Evolutionary conservation across 2,113 vertebrate species (phyloP).

Genomic region (human (Homo sapiens)): GRCh38 chr3:6679001-6679500

Average conservation of each 20-base stretch:
- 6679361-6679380: neutral
- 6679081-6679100: neutral
- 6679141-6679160: neutral
- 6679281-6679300: neutral
- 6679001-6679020: neutral
- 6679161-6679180: neutral
- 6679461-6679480: neutral
- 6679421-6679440: neutral
- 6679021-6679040: neutral
- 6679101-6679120: neutral
- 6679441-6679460: neutral
- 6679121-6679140: neutral
- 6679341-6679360: neutral
- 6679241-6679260: slow-evolving; percentile 9
- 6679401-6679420: too few species aligned
- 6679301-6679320: neutral
- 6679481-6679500: neutral
- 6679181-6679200: neutral
- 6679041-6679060: neutral
- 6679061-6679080: neutral
- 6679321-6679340: neutral
- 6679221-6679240: neutral
- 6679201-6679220: neutral
- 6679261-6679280: neutral
- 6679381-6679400: neutral